Conservation (phyloP, 2,888 invertebrate genomes). For the Hedychridium roseum region DNA sequence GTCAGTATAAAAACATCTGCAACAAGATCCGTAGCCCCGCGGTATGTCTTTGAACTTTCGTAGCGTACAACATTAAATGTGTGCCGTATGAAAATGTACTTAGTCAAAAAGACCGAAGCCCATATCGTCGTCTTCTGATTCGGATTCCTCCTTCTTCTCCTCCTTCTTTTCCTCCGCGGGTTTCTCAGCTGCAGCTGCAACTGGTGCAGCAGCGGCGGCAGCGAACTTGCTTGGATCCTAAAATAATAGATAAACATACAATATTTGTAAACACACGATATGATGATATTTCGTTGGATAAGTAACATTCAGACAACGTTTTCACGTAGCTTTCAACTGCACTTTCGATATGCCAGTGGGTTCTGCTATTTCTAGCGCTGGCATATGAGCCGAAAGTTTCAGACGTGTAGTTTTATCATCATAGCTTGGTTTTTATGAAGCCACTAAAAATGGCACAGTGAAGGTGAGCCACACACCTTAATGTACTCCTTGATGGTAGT, state of each 20-base stretch:
- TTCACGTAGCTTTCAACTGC: slow-evolving; percentile 41
- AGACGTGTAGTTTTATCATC: slow-evolving; percentile 52
- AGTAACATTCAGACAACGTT: slow-evolving; percentile 50
- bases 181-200: slow-evolving; percentile 70
- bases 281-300: not conserved
- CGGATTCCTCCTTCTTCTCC: slow-evolving; percentile 74
- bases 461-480: slow-evolving; percentile 68
- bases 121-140: slow-evolving; percentile 94
- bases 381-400: slow-evolving; percentile 46
- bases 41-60: not conserved
- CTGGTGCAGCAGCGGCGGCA: slow-evolving; percentile 71
- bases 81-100: slow-evolving; percentile 36
- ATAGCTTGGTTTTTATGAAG: slow-evolving; percentile 21
- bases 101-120: slow-evolving; percentile 96
- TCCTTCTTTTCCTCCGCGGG: slow-evolving; percentile 79
- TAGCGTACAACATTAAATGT: not conserved
- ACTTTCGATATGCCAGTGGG: slow-evolving; percentile 58
- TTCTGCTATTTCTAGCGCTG: slow-evolving; percentile 66
- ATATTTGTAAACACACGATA: slow-evolving; percentile 2
- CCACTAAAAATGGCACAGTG: not conserved
- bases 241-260: slow-evolving; percentile 45
- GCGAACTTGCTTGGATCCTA: slow-evolving; percentile 96
- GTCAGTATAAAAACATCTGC: slow-evolving; percentile 39
- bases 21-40: slow-evolving; percentile 26
- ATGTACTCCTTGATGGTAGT: slow-evolving; percentile 90